phyloP scores from a whole-genome alignment of 2,888 invertebrate genomes.

The Morinoia aosen region DNA sequence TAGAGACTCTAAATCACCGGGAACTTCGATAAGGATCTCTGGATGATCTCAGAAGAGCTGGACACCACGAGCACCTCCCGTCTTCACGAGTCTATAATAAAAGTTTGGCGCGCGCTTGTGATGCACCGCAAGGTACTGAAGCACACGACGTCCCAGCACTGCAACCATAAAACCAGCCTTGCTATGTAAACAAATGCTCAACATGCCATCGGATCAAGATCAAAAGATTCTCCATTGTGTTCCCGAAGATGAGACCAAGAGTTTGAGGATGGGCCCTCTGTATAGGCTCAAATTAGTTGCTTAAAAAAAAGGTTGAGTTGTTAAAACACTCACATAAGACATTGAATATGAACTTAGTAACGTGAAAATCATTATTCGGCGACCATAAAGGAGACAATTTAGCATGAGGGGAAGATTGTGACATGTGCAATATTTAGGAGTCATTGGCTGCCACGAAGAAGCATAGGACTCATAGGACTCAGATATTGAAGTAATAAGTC shows the following conservation, averaged over 20 bases:
- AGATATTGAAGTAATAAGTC: background rate
- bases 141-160: conserved; percentile 2
- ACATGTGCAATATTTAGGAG: background rate
- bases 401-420: background rate
- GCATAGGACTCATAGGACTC: background rate
- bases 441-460: background rate
- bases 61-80: conserved; percentile 27
- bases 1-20: conserved; percentile 48
- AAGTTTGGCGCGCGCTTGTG: conserved; percentile 28
- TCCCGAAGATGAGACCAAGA: conserved; percentile 28
- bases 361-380: background rate
- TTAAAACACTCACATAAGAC: background rate
- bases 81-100: conserved; percentile 16
- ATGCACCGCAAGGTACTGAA: background rate
- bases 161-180: conserved; percentile 22
- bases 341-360: background rate
- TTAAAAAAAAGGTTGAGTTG: background rate
- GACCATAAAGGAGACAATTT: background rate
- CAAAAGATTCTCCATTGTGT: conserved; percentile 20
- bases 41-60: conserved; percentile 44
- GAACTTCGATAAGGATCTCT: conserved; percentile 49
- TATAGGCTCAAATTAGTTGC: background rate
- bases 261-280: background rate
- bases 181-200: conserved; percentile 38
- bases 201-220: conserved; percentile 45